Base-by-base conservation (phyloP, 1,140 invertebrate species). In the Eumaeus atala region DNA sequence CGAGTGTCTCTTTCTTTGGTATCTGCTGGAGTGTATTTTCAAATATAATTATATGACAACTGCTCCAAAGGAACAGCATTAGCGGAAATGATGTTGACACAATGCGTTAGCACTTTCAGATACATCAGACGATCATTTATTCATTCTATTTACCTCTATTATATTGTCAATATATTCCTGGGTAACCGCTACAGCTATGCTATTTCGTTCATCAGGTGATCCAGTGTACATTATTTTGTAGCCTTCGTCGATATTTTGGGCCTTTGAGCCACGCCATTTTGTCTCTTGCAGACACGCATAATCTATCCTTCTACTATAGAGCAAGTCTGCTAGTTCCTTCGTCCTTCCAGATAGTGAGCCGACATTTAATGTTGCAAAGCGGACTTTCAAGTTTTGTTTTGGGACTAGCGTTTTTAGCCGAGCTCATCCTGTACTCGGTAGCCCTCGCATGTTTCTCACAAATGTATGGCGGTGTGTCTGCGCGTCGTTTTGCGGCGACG, bases 311-410 rank as follows among this genome's bases (percentile, higher is more conserved):
- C 64, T 54, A 12, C 56, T 37, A 4, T 59, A 14, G n/a, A 61
- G 58, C 9, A 59, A 10, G 12, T 51, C 21, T 12, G 52, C 56
- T n/a, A 60, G 53, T 59, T 66, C 55, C 36, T 53, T 60, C 35
- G 52, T 61, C 17, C 42, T 58, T 51, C 56, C 64, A 9, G 61
- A 58, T 48, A 67, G 44, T 48, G 56, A 51, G 2, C 49, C 56
- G 16, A 65, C 49, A 44, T 61, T 65, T 36, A 55, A 58, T 11
- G 56, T 61, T 35, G 54, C 63, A 17, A 65, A 54, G 56, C 62
- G 48, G 40, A 61, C 38, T 28, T 65, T 61, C 28, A 35, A n/a
- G 33, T 57, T 54, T 42, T 28, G 10, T 7, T 51, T 38, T 57
- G 49, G 18, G 42, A 56, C 54, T 56, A 60, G 28, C 62, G 37